Evolutionary conservation across 2,113 vertebrate genomes (phyloP), one percentile per base, ranked within the genome.

Genomic region (Silurus meridionalis): DNA sequence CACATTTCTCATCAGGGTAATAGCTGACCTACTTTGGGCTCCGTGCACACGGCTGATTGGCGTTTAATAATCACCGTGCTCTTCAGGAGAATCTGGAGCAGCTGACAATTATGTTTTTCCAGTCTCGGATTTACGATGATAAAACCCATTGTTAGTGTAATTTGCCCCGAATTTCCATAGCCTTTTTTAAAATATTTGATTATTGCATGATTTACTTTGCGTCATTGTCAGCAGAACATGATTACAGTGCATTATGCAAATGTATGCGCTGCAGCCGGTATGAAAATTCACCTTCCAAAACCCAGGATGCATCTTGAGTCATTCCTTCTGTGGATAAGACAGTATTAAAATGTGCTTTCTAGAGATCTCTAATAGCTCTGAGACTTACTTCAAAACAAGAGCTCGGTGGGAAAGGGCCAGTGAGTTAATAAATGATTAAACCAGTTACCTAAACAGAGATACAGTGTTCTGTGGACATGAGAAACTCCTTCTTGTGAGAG

Each of bases 261-360:
- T 61, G 48, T 69, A 67, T 25, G 63, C 37, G 28, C 23, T 67
- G 67, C 50, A 64, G 55, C 11, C 23, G 21, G 78, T 87, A 61
- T 80, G 89, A 91, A 88, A 93, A 94, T 94, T 97, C 96, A 96
- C 96, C 95, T 95, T 95, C 6, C 57, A 93, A 89, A 84, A 89
- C 81, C 95, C 88, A 90, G 90, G 89, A 64, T 88, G 91, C 93
- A 90, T 96, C 96, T 93, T 93, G 95, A 88, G 66, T 92, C 28
- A 91, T 89, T 92, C 89, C 93, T 92, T 95, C 96, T 97, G 96
- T 71, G 94, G 94, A 95, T 86, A 94, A 95, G 94, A 96, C 88
- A 86, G 95, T 92, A 93, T 84, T 90, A 89, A 79, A 86, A 46
- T 52, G 28, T 64, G n/a, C 86, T 48, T 84, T 84, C 23, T 79